These are phyloP conservation scores for Gadopsis marmoratus DNA, from an alignment of 2,797 vertebrate genomes.

Conservation along the genomic window DNA sequence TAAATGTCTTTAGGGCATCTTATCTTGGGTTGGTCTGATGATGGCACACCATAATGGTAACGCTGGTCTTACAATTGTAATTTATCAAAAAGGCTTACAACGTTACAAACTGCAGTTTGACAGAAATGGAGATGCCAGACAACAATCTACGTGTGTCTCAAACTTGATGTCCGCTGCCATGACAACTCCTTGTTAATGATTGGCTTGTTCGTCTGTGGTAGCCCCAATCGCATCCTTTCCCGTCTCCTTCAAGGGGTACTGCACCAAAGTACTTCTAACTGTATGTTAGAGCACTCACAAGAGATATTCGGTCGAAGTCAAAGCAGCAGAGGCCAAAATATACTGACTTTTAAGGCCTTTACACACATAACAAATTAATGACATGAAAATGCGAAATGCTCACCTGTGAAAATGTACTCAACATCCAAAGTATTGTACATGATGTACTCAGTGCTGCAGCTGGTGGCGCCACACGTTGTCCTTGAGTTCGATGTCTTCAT, in stretches of 20 bases:
- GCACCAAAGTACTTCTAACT: neutral
- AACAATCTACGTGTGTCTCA: neutral
- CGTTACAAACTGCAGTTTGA: neutral
- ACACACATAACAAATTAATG: no score
- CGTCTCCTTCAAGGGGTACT: neutral
- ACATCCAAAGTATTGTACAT: no score
- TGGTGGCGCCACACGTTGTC: no score
- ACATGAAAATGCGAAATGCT: no score
- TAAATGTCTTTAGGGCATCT: neutral
- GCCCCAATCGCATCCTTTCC: neutral
- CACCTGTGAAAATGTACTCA: no score
- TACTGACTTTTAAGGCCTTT: neutral
- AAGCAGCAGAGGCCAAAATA: neutral
- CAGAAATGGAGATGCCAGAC: neutral
- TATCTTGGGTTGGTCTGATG: neutral
- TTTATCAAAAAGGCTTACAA: conserved; percentile 2
- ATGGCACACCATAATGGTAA: neutral
- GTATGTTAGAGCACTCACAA: neutral
- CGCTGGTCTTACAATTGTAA: neutral
- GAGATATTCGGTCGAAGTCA: neutral
- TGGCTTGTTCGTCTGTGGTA: neutral
- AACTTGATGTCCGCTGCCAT: neutral
- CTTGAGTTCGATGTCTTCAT: no score
- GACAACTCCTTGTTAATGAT: neutral
- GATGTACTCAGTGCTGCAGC: no score